Evolutionary conservation across 2,113 vertebrate genomes (phyloP), one percentile per base, ranked within the genome.

Genomic region (Passerina amoena): DNA sequence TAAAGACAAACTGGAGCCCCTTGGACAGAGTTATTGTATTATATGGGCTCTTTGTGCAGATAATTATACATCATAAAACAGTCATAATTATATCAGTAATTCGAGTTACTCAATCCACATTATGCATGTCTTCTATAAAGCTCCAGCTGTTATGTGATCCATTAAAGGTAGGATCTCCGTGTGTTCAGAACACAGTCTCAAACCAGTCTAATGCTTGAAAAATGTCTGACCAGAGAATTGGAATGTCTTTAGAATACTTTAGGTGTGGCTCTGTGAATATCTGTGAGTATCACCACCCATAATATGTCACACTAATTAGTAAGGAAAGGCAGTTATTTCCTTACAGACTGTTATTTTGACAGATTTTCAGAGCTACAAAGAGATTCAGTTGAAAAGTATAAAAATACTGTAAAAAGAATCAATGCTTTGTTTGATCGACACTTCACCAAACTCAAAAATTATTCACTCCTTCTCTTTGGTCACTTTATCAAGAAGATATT

Each of bases 401-500:
- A 66, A 82, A 71, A 53, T 50, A 37, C 5, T 56, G 1, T 44
- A 61, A 61, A 70, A 88, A 78, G 27, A 78, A 65, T 78, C 73
- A 85, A 64, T 94, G 24, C 6, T 79, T 91, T 87, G 37, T 82
- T 91, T 91, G 66, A 82, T 75, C 83, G 93, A 60, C 47, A 61
- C 12, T 72, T 87, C 56, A 65, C n/a, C 24, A 68, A 75, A 68
- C 56, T 14, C 10, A 64, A 91, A 66, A 15, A 37, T 25, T 81
- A 75, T 79, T 86, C 57, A 45, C 13, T 85, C 56, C 13, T 30
- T 79, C 9, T 68, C 66, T 65, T 83, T 47, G 48, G 68, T 53
- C 72, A 84, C 40, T 91, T 90, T 82, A 91, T 84, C 79, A 92
- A 63, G 82, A 86, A 89, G 71, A 47, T 86, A 60, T 80, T 92